phyloP scores from a whole-genome alignment of 1,140 invertebrate genomes.

The Gonioctena quinquepunctata region DNA sequence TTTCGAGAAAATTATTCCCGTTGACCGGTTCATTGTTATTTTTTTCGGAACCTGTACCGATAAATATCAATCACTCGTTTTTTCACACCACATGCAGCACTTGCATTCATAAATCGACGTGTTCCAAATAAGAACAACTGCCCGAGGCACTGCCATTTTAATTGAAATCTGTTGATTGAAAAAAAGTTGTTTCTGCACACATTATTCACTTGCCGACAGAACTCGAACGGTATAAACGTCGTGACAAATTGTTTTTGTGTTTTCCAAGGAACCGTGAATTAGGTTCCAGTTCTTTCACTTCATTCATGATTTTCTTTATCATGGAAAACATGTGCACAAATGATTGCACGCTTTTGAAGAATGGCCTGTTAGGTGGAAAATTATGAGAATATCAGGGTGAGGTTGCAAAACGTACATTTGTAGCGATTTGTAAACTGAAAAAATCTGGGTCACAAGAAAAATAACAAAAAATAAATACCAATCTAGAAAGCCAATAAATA shows the following conservation, averaged over 20 bases:
- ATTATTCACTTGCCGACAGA: conserved; percentile 4
- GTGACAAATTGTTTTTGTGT: background rate
- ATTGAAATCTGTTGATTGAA: conserved; percentile 11
- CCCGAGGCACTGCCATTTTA: background rate
- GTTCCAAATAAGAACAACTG: background rate
- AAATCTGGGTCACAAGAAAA: too few species aligned
- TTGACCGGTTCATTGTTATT: background rate
- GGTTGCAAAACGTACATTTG: too few species aligned
- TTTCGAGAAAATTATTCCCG: too few species aligned
- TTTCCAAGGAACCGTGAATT: conserved; percentile 7
- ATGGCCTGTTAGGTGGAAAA: too few species aligned
- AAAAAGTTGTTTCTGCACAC: background rate
- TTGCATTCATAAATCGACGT: conserved; percentile 1
- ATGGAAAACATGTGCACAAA: too few species aligned
- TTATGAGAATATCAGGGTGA: too few species aligned
- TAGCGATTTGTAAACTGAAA: too few species aligned
- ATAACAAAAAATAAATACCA: too few species aligned
- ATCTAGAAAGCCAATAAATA: too few species aligned
- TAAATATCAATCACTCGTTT: background rate
- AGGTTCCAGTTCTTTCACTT: background rate
- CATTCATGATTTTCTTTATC: background rate
- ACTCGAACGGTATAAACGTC: background rate
- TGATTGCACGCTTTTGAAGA: too few species aligned
- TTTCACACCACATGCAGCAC: background rate
- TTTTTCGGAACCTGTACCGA: background rate